These are phyloP conservation scores for Okamejei kenojei DNA, from an alignment of 2,797 vertebrate species.

Conservation along the genomic window DNA sequence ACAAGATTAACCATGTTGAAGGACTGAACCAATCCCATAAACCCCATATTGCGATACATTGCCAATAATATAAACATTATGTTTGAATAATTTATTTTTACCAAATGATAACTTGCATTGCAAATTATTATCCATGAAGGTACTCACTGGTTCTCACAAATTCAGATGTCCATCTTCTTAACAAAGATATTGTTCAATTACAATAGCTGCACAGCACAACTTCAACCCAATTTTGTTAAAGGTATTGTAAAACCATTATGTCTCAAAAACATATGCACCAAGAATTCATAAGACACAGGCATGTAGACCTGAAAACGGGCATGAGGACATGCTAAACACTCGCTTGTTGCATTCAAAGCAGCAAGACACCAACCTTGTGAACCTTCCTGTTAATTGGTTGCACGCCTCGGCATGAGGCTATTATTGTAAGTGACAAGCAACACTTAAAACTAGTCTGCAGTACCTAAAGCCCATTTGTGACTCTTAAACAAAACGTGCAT, in stretches of 20 bases:
- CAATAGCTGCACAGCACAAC: not conserved
- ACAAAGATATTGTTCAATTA: not conserved
- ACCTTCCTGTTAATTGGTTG: too few relatives aligned
- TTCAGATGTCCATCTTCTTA: not conserved
- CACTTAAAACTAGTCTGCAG: too few relatives aligned
- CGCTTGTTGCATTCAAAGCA: too few relatives aligned
- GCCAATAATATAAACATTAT: not conserved
- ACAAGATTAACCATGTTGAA: not conserved
- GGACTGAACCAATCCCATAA: not conserved
- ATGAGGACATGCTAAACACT: too few relatives aligned
- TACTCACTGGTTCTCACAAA: not conserved
- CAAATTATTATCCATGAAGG: not conserved
- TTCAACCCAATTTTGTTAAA: not conserved
- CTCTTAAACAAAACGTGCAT: too few relatives aligned
- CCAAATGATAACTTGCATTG: not conserved
- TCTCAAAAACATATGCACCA: not conserved
- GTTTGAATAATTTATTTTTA: not conserved
- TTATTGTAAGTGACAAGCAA: too few relatives aligned
- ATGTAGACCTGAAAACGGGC: too few relatives aligned
- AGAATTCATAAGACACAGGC: not conserved
- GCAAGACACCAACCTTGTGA: too few relatives aligned
- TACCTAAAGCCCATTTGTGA: too few relatives aligned
- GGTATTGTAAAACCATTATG: not conserved
- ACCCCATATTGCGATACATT: not conserved
- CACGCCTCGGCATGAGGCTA: too few relatives aligned